Conservation (phyloP, 2,113 vertebrate genomes). For the Pseudorasbora parva region DNA sequence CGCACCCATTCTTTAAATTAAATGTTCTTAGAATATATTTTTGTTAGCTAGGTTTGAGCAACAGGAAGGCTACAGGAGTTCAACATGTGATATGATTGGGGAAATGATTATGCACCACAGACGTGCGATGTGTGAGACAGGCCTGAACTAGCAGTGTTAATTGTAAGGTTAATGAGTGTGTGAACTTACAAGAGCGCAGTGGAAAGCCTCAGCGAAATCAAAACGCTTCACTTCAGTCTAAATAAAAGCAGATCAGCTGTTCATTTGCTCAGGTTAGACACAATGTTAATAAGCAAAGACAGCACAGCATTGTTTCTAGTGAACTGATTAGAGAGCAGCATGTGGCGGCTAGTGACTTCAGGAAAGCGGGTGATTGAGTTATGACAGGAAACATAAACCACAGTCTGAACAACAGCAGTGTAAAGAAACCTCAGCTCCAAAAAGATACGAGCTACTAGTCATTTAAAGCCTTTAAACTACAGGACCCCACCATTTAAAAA, state of each 20-base stretch:
- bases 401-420: background rate
- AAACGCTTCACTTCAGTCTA: constrained; percentile 70
- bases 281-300: constrained; percentile 28
- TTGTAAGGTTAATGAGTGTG: constrained; percentile 21
- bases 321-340: background rate
- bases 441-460: no score
- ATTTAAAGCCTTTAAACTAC: no score
- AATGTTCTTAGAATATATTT: no score
- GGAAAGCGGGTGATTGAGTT: background rate
- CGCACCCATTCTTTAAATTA: no score
- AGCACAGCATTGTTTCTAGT: background rate
- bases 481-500: no score
- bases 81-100: no score
- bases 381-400: background rate
- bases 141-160: background rate
- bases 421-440: background rate
- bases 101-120: background rate
- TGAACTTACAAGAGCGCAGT: constrained; percentile 67
- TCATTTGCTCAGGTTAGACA: constrained; percentile 43
- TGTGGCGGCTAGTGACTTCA: background rate
- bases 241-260: constrained; percentile 59
- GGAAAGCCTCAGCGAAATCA: constrained; percentile 69
- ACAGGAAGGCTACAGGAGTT: no score
- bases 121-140: background rate
- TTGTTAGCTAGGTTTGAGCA: no score